Evolutionary conservation across 1,140 invertebrate genomes (phyloP).

Genomic region (Thalassaphorura encarpata): DNA sequence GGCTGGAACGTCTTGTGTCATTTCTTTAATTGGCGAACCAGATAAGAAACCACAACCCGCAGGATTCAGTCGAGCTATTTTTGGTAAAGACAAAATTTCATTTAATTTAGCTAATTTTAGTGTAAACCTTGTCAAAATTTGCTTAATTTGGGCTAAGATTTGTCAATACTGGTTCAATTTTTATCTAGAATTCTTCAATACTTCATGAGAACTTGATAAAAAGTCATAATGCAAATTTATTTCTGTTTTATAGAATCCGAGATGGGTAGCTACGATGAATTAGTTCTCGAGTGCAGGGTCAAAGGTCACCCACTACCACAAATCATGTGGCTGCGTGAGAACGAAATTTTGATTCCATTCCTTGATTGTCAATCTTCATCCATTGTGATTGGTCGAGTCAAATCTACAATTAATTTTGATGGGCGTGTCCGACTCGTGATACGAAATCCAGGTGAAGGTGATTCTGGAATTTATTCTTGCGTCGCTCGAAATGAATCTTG

Average conservation of each 20-base stretch:
- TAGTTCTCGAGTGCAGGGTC: slow-evolving; percentile 64
- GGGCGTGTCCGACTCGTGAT: slow-evolving; percentile 61
- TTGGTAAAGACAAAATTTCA: slow-evolving; percentile 1
- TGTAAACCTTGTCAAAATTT: background rate
- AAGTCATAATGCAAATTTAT: no score
- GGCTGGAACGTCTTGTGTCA: slow-evolving; percentile 52
- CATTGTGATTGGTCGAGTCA: slow-evolving; percentile 33
- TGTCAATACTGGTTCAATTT: no score
- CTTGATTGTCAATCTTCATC: slow-evolving; percentile 35
- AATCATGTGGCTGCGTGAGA: slow-evolving; percentile 67
- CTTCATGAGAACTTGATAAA: no score
- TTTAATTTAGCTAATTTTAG: background rate
- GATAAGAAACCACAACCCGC: slow-evolving; percentile 56
- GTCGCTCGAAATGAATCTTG: slow-evolving; percentile 29
- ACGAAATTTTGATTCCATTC: slow-evolving; percentile 41
- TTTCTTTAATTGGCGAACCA: slow-evolving; percentile 53
- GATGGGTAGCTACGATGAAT: slow-evolving; percentile 55
- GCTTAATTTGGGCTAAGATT: background rate
- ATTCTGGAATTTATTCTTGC: slow-evolving; percentile 37
- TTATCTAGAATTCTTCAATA: no score
- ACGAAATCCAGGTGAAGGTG: slow-evolving; percentile 42
- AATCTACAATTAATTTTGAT: slow-evolving; percentile 53
- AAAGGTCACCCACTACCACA: slow-evolving; percentile 56
- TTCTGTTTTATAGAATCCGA: slow-evolving; percentile 56
- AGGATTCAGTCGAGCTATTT: slow-evolving; percentile 34